A percentile compares a stretch with the other conserved stretches of the same genome.
phyloP scores from a whole-genome alignment of 2,888 invertebrate species.

The Agriopis aurantiaria region DNA sequence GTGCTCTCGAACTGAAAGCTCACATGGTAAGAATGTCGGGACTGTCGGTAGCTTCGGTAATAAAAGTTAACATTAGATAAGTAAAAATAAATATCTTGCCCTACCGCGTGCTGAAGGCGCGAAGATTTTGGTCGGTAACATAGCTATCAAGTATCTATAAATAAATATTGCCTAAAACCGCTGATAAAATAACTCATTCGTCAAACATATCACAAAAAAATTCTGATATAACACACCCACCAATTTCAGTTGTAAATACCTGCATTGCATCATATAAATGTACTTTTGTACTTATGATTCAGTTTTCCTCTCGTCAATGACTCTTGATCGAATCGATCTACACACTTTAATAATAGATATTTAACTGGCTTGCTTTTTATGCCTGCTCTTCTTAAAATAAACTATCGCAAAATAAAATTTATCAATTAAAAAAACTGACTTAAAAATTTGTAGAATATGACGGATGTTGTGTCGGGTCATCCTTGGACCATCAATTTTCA shows the following conservation, averaged over 20 bases:
- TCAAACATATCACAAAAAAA: slow-evolving; percentile 5
- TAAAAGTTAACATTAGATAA: slow-evolving; percentile 15
- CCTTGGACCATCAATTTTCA: too few relatives aligned
- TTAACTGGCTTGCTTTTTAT: too few relatives aligned
- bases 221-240: slow-evolving; percentile 26
- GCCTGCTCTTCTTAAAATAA: too few relatives aligned
- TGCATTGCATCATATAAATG: slow-evolving; percentile 9
- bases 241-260: slow-evolving; percentile 12
- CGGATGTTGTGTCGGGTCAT: too few relatives aligned
- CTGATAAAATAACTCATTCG: slow-evolving; percentile 20
- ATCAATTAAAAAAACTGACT: too few relatives aligned
- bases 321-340: neutral
- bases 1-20: neutral
- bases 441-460: too few relatives aligned
- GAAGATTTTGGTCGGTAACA: slow-evolving; percentile 9
- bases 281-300: neutral
- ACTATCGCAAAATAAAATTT: too few relatives aligned
- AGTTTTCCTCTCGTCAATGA: slow-evolving; percentile 8
- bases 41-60: slow-evolving; percentile 5
- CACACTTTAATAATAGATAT: too few relatives aligned
- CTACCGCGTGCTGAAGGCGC: slow-evolving; percentile 5
- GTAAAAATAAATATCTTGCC: slow-evolving; percentile 20
- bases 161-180: slow-evolving; percentile 16
- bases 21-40: neutral
- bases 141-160: slow-evolving; percentile 9